Base-by-base conservation (phyloP, 2,888 invertebrate genomes). In the Tetramorium bicarinatum region DNA sequence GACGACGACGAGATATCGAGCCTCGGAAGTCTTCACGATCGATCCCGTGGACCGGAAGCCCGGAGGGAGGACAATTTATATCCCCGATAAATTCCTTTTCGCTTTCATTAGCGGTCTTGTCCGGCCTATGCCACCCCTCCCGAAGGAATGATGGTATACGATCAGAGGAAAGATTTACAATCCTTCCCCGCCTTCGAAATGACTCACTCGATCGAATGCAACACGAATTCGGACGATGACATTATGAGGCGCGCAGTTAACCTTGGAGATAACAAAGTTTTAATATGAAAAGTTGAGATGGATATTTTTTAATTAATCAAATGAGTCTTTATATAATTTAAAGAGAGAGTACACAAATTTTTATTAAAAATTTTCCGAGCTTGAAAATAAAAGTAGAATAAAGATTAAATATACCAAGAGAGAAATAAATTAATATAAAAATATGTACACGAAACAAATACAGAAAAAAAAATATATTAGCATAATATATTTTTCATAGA, bases 81-180 rank as follows among this genome's bases (percentile, higher is more conserved):
- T 89, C 91, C 84, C 61, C 93, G 93, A 94, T 94, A 94, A 94
- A 94, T 94, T 93, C 92, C 91, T 93, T 91, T 92, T 91, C 92
- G 91, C 91, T 94, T 94, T 94, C 94, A 94, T 94, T 94, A 94
- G 93, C 90, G 92, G 89, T 88, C 90, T 89, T 87, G 91, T 90
- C 87, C 88, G 71, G 84, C 69, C 84, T 85, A 66, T 74, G 29
- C 75, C 62, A 47, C 69, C 69, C 56, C 25, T 34, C 41, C 7
- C 54, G 49, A 59, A 67, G 54, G 13, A 62, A n/a, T 38, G 62
- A 21, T 49, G 61, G 61, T 72, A 75, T 62, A 13, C 18, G 67
- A 80, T 47, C 75, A 67, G 49, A 54, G 69, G 56, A 69, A 82
- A 89, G 91, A 91, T 91, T 91, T 91, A 91, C 83, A 87, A 18